Conservation (phyloP, 2,113 vertebrate species). For the Hassar affinis region DNA sequence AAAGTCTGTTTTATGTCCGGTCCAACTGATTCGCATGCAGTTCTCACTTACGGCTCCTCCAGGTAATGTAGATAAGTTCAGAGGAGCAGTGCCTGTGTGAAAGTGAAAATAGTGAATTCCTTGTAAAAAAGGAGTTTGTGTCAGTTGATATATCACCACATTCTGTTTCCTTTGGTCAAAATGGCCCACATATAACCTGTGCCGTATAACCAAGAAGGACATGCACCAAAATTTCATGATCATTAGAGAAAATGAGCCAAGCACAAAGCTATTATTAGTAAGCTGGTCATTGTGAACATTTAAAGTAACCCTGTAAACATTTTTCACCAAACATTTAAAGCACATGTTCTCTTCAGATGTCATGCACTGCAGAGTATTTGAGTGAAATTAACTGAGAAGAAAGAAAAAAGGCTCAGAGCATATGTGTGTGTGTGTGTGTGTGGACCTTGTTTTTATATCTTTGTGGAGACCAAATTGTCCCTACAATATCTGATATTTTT, state of each 20-base stretch:
- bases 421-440: slow-evolving; percentile 24
- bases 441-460: too few species aligned
- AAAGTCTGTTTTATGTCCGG: too few species aligned
- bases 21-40: too few species aligned
- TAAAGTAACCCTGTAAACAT: background rate
- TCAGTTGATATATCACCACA: background rate
- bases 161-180: background rate
- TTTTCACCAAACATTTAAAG: slow-evolving; percentile 16
- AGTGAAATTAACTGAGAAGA: slow-evolving; percentile 46
- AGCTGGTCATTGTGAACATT: background rate
- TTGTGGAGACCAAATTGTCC: too few species aligned
- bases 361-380: slow-evolving; percentile 5
- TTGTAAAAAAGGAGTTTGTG: background rate
- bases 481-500: too few species aligned
- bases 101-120: background rate
- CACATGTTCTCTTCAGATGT: slow-evolving; percentile 12
- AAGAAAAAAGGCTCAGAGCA: slow-evolving; percentile 46
- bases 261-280: background rate
- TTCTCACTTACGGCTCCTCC: too few species aligned
- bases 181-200: background rate
- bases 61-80: too few species aligned
- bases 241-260: background rate
- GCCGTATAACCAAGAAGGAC: background rate
- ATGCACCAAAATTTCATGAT: background rate
- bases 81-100: too few species aligned